Evolutionary conservation across 2,113 vertebrate genomes (phyloP).

Genomic region (Forbesichthys agassizii): DNA sequence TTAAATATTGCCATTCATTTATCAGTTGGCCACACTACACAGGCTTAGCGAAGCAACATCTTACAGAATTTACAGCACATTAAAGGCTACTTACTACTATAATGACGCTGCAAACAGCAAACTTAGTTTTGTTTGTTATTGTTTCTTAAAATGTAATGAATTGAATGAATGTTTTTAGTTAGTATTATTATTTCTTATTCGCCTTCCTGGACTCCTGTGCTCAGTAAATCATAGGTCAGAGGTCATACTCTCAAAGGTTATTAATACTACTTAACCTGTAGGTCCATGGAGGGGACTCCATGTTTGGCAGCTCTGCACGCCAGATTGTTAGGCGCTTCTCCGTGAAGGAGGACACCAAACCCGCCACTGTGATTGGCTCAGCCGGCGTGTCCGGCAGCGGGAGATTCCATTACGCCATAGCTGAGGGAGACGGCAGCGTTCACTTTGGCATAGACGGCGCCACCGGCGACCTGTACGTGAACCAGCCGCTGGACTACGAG

Average conservation of each 20-base stretch:
- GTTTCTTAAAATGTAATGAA: too few species aligned
- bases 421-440: conserved; percentile 72
- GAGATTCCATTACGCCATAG: conserved; percentile 75
- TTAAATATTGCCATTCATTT: too few species aligned
- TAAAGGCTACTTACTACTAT: too few species aligned
- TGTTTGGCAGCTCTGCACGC: conserved; percentile 27
- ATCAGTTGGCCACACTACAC: too few species aligned
- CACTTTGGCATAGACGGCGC: conserved; percentile 82
- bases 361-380: conserved; percentile 78
- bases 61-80: too few species aligned
- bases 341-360: conserved; percentile 81
- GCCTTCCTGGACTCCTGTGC: not conserved
- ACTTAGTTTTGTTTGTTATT: too few species aligned
- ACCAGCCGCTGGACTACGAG: conserved; percentile 88
- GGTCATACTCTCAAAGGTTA: not conserved
- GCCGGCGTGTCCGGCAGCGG: conserved; percentile 55
- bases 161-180: too few species aligned
- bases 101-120: too few species aligned
- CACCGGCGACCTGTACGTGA: conserved; percentile 84
- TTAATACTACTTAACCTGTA: conserved; percentile 57
- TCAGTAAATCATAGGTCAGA: too few species aligned
- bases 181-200: not conserved
- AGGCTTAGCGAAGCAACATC: too few species aligned
- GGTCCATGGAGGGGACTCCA: conserved; percentile 77
- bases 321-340: conserved; percentile 77